Conservation (phyloP, 2,797 vertebrate species). For the Moxostoma hubbsi region DNA sequence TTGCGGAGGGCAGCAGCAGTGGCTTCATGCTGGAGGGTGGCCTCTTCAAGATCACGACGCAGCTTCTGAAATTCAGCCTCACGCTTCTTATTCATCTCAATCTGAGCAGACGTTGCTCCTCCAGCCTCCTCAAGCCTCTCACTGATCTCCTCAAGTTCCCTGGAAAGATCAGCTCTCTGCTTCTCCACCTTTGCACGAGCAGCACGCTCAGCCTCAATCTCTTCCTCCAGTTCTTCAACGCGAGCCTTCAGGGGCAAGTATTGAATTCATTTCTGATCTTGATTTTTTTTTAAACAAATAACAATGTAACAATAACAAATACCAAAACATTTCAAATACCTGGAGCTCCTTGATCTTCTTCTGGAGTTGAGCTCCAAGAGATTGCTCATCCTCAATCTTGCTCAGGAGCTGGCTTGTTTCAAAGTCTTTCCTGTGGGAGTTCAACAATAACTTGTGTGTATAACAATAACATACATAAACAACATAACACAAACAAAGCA, state of each 20-base stretch:
- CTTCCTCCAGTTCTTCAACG: slow-evolving; percentile 73
- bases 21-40: no score
- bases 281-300: not conserved
- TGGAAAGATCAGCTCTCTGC: slow-evolving; percentile 18
- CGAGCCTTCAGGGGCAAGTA: not conserved
- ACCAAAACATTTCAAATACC: slow-evolving; percentile 66
- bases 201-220: slow-evolving; percentile 76
- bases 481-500: not conserved
- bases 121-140: no score
- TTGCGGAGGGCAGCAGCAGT: no score
- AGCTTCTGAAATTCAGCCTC: no score
- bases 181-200: slow-evolving; percentile 42
- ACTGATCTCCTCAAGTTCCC: no score
- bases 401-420: slow-evolving; percentile 78
- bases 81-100: no score
- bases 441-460: no score
- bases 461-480: not conserved
- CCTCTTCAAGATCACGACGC: no score
- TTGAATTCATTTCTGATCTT: not conserved
- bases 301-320: not conserved
- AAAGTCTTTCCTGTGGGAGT: slow-evolving; percentile 84
- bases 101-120: no score
- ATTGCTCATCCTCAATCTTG: no score
- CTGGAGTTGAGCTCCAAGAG: no score
- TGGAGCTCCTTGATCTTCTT: slow-evolving; percentile 87